Evolutionary conservation across 1,140 invertebrate genomes (phyloP).

Genomic region (Dreissena polymorpha): DNA sequence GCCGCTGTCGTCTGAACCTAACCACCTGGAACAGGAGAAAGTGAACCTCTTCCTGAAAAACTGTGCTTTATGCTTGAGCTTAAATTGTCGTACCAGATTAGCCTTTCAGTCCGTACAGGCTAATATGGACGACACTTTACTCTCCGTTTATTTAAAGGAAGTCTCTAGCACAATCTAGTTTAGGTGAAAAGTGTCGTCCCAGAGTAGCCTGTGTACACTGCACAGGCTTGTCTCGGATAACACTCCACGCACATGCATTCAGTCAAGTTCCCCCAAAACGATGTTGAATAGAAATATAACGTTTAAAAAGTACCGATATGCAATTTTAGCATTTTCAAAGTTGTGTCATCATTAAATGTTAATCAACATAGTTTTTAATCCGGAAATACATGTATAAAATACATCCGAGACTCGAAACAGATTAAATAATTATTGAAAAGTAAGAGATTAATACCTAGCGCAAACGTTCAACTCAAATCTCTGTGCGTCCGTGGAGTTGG

Average conservation of each 20-base stretch:
- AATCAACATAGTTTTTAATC: too few relatives aligned
- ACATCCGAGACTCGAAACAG: too few relatives aligned
- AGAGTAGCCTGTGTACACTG: not conserved
- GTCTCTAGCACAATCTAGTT: too few relatives aligned
- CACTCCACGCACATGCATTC: not conserved
- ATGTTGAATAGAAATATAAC: not conserved
- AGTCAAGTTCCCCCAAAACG: too few relatives aligned
- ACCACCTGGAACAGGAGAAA: slow-evolving; percentile 29
- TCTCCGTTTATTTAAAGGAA: too few relatives aligned
- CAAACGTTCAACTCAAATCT: slow-evolving; percentile 28
- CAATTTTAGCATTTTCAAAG: too few relatives aligned
- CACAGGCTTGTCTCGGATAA: not conserved
- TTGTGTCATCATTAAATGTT: too few relatives aligned
- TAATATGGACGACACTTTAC: too few relatives aligned
- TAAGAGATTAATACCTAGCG: slow-evolving; percentile 17
- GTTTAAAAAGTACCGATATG: not conserved
- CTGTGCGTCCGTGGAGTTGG: slow-evolving; percentile 18
- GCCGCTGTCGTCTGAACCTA: slow-evolving; percentile 24
- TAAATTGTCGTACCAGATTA: not conserved
- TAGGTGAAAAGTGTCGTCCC: too few relatives aligned
- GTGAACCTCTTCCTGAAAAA: not conserved
- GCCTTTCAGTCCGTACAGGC: not conserved
- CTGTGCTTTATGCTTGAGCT: not conserved
- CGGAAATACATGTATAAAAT: too few relatives aligned
- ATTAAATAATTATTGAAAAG: not conserved